Base-by-base conservation (phyloP, 1,140 invertebrate genomes). In the Drosophila nigromelanica region DNA sequence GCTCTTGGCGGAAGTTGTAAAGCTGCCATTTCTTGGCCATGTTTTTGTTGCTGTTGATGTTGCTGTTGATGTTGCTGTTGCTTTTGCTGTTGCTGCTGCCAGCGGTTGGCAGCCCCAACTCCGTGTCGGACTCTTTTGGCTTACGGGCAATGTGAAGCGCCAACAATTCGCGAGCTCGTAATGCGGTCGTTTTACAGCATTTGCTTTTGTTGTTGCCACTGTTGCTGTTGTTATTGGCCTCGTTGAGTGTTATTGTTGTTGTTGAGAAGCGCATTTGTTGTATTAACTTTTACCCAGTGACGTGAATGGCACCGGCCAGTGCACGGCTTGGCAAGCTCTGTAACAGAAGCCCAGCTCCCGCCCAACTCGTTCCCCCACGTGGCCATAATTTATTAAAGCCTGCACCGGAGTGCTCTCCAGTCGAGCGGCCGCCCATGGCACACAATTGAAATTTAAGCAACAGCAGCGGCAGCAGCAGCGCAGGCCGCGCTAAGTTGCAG, bases 361-460 rank as follows among this genome's bases (percentile, higher is more conserved):
- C 70, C 81, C 51, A 24, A 47, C 69, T 37, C 63, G 18, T 11
- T 8, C 21, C 42, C n/a, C 61, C 61, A 58, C 35, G 71, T 66
- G 69, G 61, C 70, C 63, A 89, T 89, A 89, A 89, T 89, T 89
- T 89, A 89, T 89, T 89, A 89, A 89, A 89, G 83, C 85, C 83
- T 89, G 83, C 83, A 86, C 82, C 82, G 70, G 82, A 86, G 82
- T 86, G 83, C 83, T 80, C 79, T 81, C 80, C 75, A 86, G 82
- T 87, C 71, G 82, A 77, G 78, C 82, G 75, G 45, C 78, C 61
- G 78, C 82, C 81, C 74, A 52, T 58, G 61, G 73, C 76, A 78
- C 76, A 89, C 83, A 89, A 89, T 89, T 89, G 83, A 89, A 89
- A 89, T 89, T 83, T 79, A 89, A 89, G 83, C 79, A 89, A 78